Base-by-base conservation (phyloP, 2,888 invertebrate genomes). In the Pristionchus mayeri region DNA sequence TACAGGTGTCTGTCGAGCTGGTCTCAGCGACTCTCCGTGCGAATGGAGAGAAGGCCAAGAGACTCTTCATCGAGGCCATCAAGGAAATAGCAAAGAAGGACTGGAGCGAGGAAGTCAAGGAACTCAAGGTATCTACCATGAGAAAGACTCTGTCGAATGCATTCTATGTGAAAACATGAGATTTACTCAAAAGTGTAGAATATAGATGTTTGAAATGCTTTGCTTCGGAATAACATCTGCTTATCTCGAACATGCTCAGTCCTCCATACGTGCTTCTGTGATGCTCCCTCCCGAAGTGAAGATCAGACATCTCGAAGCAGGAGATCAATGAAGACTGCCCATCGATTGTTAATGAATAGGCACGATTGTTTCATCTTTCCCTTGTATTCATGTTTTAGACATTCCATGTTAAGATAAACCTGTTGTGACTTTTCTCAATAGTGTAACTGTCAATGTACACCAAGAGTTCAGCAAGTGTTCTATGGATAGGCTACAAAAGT, bases 1-100 rank as follows among this genome's bases (percentile, higher is more conserved):
- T 44, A 7, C 81, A 90, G 84, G 90, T 90, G 30, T 88, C 89
- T 21, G 88, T 88, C 52, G 86, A 88, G 21, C 57, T 86, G 6
- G 90, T 90, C 2, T 88, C 89, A 87, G 84, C 88, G 63, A 89
- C 89, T 4, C 89, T 90, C 80, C 85, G 85, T 27, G 87, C 86
- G 27, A 90, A 90, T 60, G 88, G 87, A 13, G 87, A 87, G 21
- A 90, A 90, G 76, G 89, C 89, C 2, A 89, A 88, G 71, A 84
- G 67, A 21, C 79, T 90, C 21, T 89, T 90, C 84, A 81, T 90
- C 13, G 85, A 85, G 48, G 88, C 89, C 16, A 89, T 90, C 30
- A 86, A 44, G 13, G 86, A 88, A 79, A 88, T 89, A 52, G 86
- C 86, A 16, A 86, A 88, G 52, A 78, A 86, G n/a, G 88, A 90